A percentile compares a stretch with the other conserved stretches of the same genome.
Evolutionary conservation across 1,140 invertebrate species (phyloP).

Genomic region (Drosophila setifemur): DNA sequence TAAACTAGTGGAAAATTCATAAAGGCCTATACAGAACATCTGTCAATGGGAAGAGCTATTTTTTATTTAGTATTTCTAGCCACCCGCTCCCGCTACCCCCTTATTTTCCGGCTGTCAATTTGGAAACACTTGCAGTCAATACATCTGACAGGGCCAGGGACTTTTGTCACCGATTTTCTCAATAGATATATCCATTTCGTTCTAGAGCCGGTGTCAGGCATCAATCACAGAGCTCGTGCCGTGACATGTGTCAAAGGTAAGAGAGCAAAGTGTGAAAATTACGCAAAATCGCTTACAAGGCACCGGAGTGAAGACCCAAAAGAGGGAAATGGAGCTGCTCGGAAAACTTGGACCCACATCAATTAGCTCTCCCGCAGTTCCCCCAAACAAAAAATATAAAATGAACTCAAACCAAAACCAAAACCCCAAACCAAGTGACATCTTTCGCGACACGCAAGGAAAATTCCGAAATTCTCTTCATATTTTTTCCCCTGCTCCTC

Average conservation of each 20-base stretch:
- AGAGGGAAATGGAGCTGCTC: neutral
- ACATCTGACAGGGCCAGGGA: slow-evolving; percentile 34
- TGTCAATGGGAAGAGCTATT: slow-evolving; percentile 1
- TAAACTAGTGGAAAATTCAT: slow-evolving; percentile 16
- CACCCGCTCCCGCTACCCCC: neutral
- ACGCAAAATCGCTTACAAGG: slow-evolving; percentile 43
- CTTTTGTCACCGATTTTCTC: neutral
- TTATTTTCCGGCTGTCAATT: slow-evolving; percentile 12
- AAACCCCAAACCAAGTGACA: slow-evolving; percentile 32
- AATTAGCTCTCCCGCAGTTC: slow-evolving; percentile 62
- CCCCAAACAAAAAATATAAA: neutral
- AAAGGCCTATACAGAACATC: slow-evolving; percentile 16
- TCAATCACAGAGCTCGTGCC: slow-evolving; percentile 53
- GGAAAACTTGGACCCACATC: slow-evolving; percentile 49
- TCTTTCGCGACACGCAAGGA: slow-evolving; percentile 32
- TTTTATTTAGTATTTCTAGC: neutral
- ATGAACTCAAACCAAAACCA: neutral
- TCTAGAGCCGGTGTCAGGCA: slow-evolving; percentile 24
- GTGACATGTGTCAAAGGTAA: slow-evolving; percentile 77
- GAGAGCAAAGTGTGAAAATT: slow-evolving; percentile 62
- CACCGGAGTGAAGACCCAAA: neutral
- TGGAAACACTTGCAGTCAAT: slow-evolving; percentile 42
- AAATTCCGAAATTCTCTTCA: slow-evolving; percentile 44
- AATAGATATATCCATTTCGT: neutral
- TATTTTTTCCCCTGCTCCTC: slow-evolving; percentile 56